Percentiles rank a stretch among this genome's conserved stretches.
Evolutionary conservation across 2,888 invertebrate species (phyloP).

Genomic region (Crepidodera aurea): DNA sequence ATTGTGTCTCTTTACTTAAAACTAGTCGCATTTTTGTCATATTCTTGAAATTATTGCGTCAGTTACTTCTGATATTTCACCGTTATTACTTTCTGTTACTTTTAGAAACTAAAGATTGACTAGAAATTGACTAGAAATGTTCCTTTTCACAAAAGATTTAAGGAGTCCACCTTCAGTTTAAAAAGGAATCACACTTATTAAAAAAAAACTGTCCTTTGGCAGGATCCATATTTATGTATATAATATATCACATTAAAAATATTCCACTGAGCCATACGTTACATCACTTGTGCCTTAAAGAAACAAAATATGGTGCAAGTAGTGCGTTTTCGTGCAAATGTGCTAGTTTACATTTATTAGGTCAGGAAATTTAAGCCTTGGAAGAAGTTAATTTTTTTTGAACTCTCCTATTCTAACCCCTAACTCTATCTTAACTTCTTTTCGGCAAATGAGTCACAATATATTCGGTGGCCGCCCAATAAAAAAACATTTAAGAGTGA

Average conservation of each 20-base stretch:
- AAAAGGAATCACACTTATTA: slow-evolving; percentile 45
- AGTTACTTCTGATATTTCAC: slow-evolving; percentile 54
- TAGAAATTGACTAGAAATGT: slow-evolving; percentile 25
- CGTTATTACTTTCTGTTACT: slow-evolving; percentile 54
- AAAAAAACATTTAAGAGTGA: too few relatives aligned
- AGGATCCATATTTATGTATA: slow-evolving; percentile 46
- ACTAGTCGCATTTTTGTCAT: slow-evolving; percentile 26
- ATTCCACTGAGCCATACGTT: slow-evolving; percentile 45
- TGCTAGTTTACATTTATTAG: slow-evolving; percentile 31
- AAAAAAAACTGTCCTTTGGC: slow-evolving; percentile 49
- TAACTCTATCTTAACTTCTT: slow-evolving; percentile 24
- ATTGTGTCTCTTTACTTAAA: slow-evolving; percentile 56
- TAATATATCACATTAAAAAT: slow-evolving; percentile 55
- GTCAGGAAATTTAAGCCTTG: slow-evolving; percentile 24
- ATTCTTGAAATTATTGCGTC: slow-evolving; percentile 51
- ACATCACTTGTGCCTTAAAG: slow-evolving; percentile 43
- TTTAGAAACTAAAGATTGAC: slow-evolving; percentile 42
- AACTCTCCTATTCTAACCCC: slow-evolving; percentile 5
- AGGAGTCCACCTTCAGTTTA: slow-evolving; percentile 51
- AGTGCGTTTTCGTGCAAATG: slow-evolving; percentile 45
- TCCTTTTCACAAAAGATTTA: slow-evolving; percentile 41
- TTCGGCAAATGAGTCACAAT: slow-evolving; percentile 8
- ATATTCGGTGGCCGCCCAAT: neutral
- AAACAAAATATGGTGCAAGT: slow-evolving; percentile 43
- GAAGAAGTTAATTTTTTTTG: slow-evolving; percentile 13